Base-by-base conservation (phyloP, 2,113 vertebrate species). In the Oncorhynchus gorbuscha region DNA sequence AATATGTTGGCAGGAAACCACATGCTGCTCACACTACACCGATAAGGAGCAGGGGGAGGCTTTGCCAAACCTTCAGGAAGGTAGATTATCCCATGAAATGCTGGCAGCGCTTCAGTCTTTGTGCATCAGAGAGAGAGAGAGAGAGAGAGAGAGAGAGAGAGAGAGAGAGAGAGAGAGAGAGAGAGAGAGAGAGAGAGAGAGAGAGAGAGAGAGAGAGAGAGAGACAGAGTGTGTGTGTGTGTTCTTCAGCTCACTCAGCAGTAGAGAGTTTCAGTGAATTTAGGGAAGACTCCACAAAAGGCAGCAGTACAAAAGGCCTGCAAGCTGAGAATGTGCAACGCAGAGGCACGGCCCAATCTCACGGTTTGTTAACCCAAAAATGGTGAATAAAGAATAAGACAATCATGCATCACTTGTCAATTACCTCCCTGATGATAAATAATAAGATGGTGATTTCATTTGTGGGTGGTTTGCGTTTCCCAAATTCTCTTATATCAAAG, bases 61-160 rank as follows among this genome's bases (percentile, higher is more conserved):
- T 83, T 87, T 79, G 85, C 86, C 84, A 79, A 92, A 91, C 85
- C 90, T 93, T 87, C 84, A 89, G 90, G 87, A 92, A 91, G 91
- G 92, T 89, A 93, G 91, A 93, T 92, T 90, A 93, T 92, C 89
- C 91, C 85, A 86, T 78, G 73, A 90, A 91, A 88, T 76, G 86
- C 89, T 91, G 90, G 89, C 90, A 88, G 85, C 81, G 87, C 78
- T 83, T 82, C 79, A 83, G 84, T 71, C 80, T 90, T 64, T 71
- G 11, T 32, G n/a, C 24, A 58, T 84, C 86, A 75, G 75, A 55
- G 69, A 55, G 69, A 51, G 62, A n/a, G 28, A 26, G 26, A 26
- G 26, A 26, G 26, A 26, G 26, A 26, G 24, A 26, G 24, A 26
- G 24, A 26, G 24, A 75, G 75, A 55, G 69, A 55, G 69, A 49